Conservation (phyloP, 2,113 vertebrate genomes). For the Pipa parva region DNA sequence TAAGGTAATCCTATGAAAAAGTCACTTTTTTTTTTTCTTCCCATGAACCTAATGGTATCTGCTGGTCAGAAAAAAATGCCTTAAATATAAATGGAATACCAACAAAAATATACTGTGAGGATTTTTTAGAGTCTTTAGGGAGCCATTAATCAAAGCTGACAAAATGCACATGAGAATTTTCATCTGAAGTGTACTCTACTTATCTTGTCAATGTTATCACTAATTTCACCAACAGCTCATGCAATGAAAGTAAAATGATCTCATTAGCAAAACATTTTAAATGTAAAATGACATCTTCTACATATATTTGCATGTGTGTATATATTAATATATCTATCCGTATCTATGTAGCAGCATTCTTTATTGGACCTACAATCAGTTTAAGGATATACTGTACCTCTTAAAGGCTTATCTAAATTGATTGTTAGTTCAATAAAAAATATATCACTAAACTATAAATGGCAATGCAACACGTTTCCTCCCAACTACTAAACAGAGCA, state of each 20-base stretch:
- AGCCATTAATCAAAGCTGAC: constrained; percentile 51
- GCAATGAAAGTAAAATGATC: constrained; percentile 43
- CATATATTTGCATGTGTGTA: too few relatives aligned
- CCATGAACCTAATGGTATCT: constrained; percentile 20
- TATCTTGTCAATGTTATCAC: constrained; percentile 53
- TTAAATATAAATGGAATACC: constrained; percentile 46
- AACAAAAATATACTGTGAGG: constrained; percentile 49
- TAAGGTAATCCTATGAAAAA: neutral
- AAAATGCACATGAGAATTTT: constrained; percentile 50
- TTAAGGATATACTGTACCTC: too few relatives aligned
- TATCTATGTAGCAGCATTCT: too few relatives aligned
- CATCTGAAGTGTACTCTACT: constrained; percentile 51
- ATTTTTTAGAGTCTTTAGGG: constrained; percentile 47
- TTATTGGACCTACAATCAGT: too few relatives aligned
- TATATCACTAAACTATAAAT: too few relatives aligned
- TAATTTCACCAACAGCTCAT: constrained; percentile 50
- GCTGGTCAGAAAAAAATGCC: constrained; percentile 43
- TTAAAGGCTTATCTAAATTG: too few relatives aligned
- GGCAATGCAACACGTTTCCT: too few relatives aligned
- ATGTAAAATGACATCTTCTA: too few relatives aligned
- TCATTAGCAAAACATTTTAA: constrained; percentile 41
- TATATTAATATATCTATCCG: too few relatives aligned
- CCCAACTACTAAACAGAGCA: too few relatives aligned
- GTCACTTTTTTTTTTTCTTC: constrained; percentile 32
- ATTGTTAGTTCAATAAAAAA: too few relatives aligned